phyloP scores from a whole-genome alignment of 2,797 vertebrate genomes.

The Synanceia verrucosa region DNA sequence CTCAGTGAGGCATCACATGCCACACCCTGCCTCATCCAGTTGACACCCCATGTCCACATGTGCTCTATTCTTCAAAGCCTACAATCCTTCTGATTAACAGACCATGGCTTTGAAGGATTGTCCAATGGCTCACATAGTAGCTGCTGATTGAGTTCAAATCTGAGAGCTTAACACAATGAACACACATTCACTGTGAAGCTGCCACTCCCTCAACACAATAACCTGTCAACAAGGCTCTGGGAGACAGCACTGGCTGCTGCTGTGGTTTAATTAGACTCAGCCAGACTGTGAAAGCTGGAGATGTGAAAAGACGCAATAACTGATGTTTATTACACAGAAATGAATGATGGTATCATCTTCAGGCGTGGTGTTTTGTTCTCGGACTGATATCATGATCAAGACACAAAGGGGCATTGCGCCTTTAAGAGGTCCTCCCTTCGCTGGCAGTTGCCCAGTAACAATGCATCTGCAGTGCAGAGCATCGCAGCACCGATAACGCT shows the following conservation, averaged over 20 bases:
- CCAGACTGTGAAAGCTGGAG: not conserved
- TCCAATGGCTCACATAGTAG: not conserved
- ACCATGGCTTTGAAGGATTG: constrained; percentile 26
- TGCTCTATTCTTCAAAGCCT: constrained; percentile 9
- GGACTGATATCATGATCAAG: not conserved
- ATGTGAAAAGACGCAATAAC: not conserved
- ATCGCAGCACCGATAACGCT: constrained; percentile 33
- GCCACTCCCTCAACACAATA: constrained; percentile 64
- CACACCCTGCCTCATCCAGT: constrained; percentile 47
- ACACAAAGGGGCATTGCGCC: constrained; percentile 41
- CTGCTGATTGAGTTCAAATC: constrained; percentile 12
- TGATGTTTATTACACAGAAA: not conserved
- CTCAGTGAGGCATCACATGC: not conserved
- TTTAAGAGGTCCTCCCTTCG: constrained; percentile 73
- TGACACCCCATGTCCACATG: constrained; percentile 18
- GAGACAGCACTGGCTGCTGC: constrained; percentile 10
- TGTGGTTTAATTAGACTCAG: constrained; percentile 17
- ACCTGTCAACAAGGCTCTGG: constrained; percentile 26
- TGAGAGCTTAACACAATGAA: not conserved
- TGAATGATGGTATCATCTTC: not conserved
- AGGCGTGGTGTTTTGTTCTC: not conserved
- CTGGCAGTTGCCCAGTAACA: constrained; percentile 68
- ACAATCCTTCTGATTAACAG: constrained; percentile 23
- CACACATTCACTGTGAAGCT: constrained; percentile 1
- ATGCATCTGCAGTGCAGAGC: constrained; percentile 81